These are phyloP conservation scores for Harpalus rubripes DNA, from an alignment of 2,888 invertebrate species.

Conservation along the genomic window DNA sequence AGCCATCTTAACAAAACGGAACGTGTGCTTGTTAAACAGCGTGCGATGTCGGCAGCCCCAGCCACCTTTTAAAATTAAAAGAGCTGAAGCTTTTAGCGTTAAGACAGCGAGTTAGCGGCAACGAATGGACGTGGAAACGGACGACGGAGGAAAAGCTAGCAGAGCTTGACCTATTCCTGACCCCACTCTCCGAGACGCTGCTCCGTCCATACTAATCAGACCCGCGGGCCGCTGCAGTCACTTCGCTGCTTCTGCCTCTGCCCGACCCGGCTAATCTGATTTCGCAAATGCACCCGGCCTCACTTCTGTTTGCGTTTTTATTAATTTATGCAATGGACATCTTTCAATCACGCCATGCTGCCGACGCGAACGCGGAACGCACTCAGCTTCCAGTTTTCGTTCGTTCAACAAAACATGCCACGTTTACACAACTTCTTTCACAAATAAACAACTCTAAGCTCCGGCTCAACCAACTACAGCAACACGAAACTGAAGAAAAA, in stretches of 20 bases:
- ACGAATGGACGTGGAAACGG: conserved; percentile 56
- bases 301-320: conserved; percentile 59
- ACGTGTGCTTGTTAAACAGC: conserved; percentile 60
- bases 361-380: not conserved
- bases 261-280: conserved; percentile 46
- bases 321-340: conserved; percentile 60
- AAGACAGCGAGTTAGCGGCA: conserved; percentile 63
- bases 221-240: conserved; percentile 34
- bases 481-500: not conserved
- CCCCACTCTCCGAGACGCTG: conserved; percentile 60
- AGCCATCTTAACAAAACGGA: conserved; percentile 55
- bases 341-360: not conserved
- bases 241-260: conserved; percentile 21
- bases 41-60: conserved; percentile 41
- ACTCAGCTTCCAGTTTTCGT: conserved; percentile 24
- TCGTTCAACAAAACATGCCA: conserved; percentile 20
- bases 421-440: conserved; percentile 29
- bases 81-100: conserved; percentile 66
- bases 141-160: conserved; percentile 18
- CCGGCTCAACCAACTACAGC: conserved; percentile 14
- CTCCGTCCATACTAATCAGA: conserved; percentile 65
- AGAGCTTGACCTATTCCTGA: conserved; percentile 64
- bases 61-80: conserved; percentile 66
- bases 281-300: conserved; percentile 61
- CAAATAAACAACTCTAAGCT: conserved; percentile 27